phyloP scores from a whole-genome alignment of 2,888 invertebrate genomes.

The Leptothorax acervorum region DNA sequence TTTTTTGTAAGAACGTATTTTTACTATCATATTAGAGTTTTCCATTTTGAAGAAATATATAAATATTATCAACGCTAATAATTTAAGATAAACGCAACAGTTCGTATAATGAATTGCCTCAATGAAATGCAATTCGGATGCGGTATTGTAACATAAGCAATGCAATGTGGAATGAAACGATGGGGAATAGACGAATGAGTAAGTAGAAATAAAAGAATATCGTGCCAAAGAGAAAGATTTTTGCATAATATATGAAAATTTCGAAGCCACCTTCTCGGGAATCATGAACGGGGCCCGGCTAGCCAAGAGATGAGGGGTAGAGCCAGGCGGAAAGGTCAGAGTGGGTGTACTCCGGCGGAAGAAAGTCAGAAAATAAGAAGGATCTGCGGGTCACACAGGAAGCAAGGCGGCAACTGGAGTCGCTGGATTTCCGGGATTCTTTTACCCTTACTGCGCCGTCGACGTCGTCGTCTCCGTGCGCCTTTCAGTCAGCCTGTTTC shows the following conservation, averaged over 20 bases:
- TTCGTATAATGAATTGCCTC: not conserved
- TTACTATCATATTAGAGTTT: not conserved
- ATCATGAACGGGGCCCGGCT: conserved; percentile 32
- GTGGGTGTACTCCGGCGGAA: conserved; percentile 47
- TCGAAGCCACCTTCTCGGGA: conserved; percentile 61
- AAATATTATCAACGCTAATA: not conserved
- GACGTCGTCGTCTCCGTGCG: not conserved
- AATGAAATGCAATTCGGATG: not conserved
- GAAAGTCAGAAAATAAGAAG: conserved; percentile 59
- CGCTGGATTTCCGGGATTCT: conserved; percentile 62
- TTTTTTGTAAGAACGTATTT: not conserved
- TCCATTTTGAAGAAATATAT: not conserved
- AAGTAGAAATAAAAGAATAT: conserved; percentile 57
- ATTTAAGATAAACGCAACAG: not conserved
- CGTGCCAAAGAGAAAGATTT: conserved; percentile 51
- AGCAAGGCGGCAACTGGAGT: conserved; percentile 53
- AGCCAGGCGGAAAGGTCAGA: conserved; percentile 47
- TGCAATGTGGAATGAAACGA: conserved; percentile 23
- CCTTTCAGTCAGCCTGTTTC: conserved; percentile 64
- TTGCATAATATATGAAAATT: conserved; percentile 75
- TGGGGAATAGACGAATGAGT: conserved; percentile 36
- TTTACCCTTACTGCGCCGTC: conserved; percentile 16
- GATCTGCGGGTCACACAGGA: conserved; percentile 31
- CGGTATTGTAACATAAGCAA: not conserved
- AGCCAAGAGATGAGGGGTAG: not conserved